Evolutionary conservation across 2,797 vertebrate species (phyloP).

Genomic region (Alauda arvensis): DNA sequence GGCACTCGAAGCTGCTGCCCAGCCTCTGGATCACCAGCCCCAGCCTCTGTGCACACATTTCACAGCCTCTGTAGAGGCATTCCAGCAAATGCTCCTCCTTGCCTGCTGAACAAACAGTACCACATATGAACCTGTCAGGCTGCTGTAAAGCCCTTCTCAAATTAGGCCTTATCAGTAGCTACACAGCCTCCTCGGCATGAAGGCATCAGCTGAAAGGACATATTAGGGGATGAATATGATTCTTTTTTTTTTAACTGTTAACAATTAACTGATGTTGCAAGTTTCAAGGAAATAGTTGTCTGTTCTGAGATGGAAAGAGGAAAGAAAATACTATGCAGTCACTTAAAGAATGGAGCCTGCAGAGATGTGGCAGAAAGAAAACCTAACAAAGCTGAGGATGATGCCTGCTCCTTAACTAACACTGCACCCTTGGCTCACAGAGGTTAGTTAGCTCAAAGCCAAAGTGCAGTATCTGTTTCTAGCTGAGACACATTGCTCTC

Average conservation of each 20-base stretch:
- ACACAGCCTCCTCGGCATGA: constrained; percentile 33
- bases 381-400: neutral
- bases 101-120: constrained; percentile 27
- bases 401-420: neutral
- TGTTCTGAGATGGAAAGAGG: neutral
- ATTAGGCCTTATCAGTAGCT: constrained; percentile 59
- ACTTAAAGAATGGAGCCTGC: neutral
- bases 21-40: neutral
- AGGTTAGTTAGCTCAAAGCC: neutral
- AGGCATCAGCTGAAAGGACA: constrained; percentile 35
- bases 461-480: neutral
- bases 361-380: neutral
- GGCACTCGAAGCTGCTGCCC: neutral
- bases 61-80: neutral
- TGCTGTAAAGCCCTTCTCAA: constrained; percentile 15
- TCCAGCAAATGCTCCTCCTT: neutral
- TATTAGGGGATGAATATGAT: neutral
- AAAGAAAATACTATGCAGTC: neutral
- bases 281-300: constrained; percentile 46
- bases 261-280: constrained; percentile 68
- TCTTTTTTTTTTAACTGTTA: constrained; percentile 45
- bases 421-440: neutral
- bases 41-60: neutral
- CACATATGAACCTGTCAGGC: neutral
- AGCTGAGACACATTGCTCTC: neutral